Percentiles rank a stretch among this genome's conserved stretches.
phyloP scores from a whole-genome alignment of 2,888 invertebrate species.

The Callyntrura sp. region DNA sequence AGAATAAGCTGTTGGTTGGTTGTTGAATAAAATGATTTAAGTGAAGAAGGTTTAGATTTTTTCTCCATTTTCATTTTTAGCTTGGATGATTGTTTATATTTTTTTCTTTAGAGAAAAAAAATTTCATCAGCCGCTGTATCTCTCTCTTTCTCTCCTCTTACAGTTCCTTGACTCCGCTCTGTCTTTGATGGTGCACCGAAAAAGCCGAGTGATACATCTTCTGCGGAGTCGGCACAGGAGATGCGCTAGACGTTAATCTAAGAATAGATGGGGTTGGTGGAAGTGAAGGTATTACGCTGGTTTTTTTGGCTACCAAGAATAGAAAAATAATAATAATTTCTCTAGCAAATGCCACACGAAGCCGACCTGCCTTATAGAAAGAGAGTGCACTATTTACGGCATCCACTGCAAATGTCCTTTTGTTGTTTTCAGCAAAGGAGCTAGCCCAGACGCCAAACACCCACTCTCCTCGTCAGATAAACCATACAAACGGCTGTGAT shows the following conservation, averaged over 20 bases:
- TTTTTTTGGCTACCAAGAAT: constrained; percentile 27
- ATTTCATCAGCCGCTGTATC: not conserved
- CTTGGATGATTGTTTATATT: not conserved
- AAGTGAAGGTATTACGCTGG: no score
- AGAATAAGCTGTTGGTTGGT: constrained; percentile 7
- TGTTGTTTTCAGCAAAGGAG: not conserved
- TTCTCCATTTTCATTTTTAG: constrained; percentile 31
- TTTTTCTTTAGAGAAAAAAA: constrained; percentile 20
- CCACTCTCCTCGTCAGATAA: not conserved
- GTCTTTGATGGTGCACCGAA: no score
- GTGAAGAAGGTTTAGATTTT: constrained; percentile 30
- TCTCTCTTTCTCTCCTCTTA: no score
- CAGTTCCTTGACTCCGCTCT: not conserved
- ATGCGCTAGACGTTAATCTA: no score
- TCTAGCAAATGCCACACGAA: not conserved
- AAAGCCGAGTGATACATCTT: constrained; percentile 36
- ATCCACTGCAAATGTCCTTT: no score
- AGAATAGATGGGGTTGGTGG: no score
- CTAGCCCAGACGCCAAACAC: not conserved
- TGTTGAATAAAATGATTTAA: constrained; percentile 37
- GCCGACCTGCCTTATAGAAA: not conserved
- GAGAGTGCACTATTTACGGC: not conserved
- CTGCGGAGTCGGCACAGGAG: not conserved
- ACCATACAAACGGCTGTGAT: no score
- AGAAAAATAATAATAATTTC: constrained; percentile 1